Percentiles rank a stretch among this genome's conserved stretches.
Conservation (phyloP, 2,888 invertebrate species). For the Aphodius sticticus region DNA sequence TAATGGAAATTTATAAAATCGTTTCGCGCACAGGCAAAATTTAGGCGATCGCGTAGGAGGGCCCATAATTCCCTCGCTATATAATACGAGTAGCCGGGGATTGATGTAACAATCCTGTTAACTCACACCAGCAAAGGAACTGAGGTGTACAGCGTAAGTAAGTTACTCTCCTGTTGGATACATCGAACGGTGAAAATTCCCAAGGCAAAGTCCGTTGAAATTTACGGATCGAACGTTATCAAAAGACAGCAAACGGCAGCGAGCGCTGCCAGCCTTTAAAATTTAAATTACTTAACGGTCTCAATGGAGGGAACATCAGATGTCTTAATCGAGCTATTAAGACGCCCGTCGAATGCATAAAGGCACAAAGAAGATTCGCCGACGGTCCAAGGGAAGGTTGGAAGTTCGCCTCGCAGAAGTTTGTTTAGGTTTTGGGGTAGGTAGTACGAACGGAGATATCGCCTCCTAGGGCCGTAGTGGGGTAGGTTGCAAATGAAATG, state of each 20-base stretch:
- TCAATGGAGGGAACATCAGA: constrained; percentile 17
- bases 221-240: constrained; percentile 16
- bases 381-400: neutral
- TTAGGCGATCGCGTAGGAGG: neutral
- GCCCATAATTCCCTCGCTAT: neutral
- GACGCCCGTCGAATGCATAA: neutral
- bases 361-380: neutral
- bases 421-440: neutral
- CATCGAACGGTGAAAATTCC: neutral
- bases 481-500: no score
- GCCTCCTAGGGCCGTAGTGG: no score
- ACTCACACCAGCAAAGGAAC: neutral
- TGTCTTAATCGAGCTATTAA: constrained; percentile 20
- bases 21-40: neutral
- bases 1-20: neutral
- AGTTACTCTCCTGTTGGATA: neutral
- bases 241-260: neutral
- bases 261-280: constrained; percentile 18
- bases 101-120: neutral
- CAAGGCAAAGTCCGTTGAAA: neutral
- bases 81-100: neutral
- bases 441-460: neutral
- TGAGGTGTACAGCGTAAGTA: neutral
- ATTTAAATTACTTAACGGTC: constrained; percentile 24
- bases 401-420: neutral